Percentiles rank a stretch among this genome's conserved stretches.
Conservation (phyloP, 2,113 vertebrate genomes). For the Daboia siamensis region DNA sequence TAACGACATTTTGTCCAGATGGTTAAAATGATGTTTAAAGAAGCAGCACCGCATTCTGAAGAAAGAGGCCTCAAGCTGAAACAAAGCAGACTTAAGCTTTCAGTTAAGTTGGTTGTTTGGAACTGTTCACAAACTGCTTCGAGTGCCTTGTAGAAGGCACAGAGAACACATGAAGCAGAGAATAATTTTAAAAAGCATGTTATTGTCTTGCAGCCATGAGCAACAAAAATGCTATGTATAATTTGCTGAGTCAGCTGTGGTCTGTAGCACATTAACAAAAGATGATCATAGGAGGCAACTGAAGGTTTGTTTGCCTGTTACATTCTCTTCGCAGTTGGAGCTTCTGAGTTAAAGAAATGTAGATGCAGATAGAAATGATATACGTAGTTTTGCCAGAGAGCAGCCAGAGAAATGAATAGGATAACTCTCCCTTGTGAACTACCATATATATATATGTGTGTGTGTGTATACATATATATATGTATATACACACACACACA, state of each 20-base stretch:
- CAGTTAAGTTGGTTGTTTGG: not conserved
- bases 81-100: not conserved
- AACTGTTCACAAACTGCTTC: not conserved
- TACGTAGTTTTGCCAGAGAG: not conserved
- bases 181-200: not conserved
- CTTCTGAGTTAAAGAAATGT: constrained; percentile 29
- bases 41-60: not conserved
- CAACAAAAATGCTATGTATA: not conserved
- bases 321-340: constrained; percentile 1
- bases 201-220: not conserved
- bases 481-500: no score
- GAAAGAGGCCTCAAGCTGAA: not conserved
- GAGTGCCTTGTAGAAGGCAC: not conserved
- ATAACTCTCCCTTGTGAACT: constrained; percentile 27
- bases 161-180: not conserved
- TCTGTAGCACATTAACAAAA: not conserved
- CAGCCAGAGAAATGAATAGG: constrained; percentile 25
- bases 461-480: no score
- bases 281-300: not conserved
- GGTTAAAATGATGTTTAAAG: not conserved
- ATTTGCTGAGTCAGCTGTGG: not conserved
- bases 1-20: not conserved
- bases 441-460: not conserved
- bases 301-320: not conserved
- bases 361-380: not conserved